phyloP scores from a whole-genome alignment of 1,140 invertebrate species.

The Zeugodacus cucurbitae region DNA sequence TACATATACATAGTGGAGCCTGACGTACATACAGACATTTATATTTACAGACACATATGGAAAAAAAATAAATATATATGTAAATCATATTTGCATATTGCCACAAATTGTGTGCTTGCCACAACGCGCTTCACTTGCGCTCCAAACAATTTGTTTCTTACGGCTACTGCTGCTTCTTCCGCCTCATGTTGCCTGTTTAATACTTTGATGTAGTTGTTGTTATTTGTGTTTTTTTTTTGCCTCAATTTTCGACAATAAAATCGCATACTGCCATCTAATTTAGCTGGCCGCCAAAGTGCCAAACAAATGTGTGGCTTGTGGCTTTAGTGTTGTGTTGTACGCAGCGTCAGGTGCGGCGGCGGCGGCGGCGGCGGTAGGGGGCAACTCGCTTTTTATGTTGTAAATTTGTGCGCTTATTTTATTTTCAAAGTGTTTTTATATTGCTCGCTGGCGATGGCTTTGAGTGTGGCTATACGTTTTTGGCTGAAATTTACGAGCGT shows the following conservation, averaged over 20 bases:
- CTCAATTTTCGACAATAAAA: background rate
- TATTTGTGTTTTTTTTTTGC: background rate
- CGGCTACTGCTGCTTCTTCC: background rate
- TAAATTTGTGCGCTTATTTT: conserved; percentile 8
- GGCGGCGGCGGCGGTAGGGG: background rate
- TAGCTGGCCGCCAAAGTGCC: conserved; percentile 24
- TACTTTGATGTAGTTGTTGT: background rate
- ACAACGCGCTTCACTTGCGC: background rate
- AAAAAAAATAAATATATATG: background rate
- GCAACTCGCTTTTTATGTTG: background rate
- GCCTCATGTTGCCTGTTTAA: background rate
- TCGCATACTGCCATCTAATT: conserved; percentile 14
- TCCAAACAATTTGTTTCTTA: background rate
- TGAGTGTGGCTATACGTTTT: background rate
- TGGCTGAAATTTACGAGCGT: background rate
- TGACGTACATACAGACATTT: background rate
- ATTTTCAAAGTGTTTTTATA: background rate
- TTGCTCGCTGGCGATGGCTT: background rate
- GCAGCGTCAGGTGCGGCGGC: background rate
- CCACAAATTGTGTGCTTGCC: background rate
- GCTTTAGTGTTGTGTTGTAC: background rate
- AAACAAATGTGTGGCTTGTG: conserved; percentile 23
- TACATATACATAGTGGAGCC: background rate
- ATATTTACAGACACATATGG: background rate
- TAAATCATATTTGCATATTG: background rate